Percentiles rank a stretch among this genome's conserved stretches.
Conservation (phyloP, 2,797 vertebrate species). For the Coreius guichenoti region DNA sequence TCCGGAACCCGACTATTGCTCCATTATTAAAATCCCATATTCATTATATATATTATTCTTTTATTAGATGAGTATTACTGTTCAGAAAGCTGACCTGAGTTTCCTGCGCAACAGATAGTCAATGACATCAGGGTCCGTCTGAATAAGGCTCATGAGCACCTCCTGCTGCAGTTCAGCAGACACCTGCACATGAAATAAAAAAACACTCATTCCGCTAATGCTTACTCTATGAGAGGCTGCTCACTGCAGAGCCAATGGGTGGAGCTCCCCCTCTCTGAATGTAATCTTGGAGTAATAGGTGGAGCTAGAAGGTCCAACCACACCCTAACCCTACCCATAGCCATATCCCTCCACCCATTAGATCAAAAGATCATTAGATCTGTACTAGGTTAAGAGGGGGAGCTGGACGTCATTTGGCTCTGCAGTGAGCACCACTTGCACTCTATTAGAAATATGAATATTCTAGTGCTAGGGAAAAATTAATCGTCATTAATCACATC, state of each 20-base stretch:
- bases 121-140: constrained; percentile 90
- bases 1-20: not conserved
- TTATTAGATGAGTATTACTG: not conserved
- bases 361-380: no score
- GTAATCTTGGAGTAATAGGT: no score
- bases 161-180: constrained; percentile 86
- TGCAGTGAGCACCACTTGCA: no score
- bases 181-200: constrained; percentile 75
- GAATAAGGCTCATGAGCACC: constrained; percentile 90
- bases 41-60: not conserved
- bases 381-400: no score
- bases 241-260: no score
- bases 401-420: no score
- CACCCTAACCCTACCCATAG: no score
- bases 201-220: not conserved
- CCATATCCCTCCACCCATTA: no score
- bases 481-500: no score
- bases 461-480: no score
- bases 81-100: constrained; percentile 66
- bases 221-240: not conserved
- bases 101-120: constrained; percentile 91
- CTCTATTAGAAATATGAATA: not conserved
- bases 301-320: no score
- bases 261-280: no score
- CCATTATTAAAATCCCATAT: not conserved